Evolutionary conservation across 2,888 invertebrate species (phyloP), one percentile per base, ranked within the genome.

Genomic region (Melangyna quadrimaculata): DNA sequence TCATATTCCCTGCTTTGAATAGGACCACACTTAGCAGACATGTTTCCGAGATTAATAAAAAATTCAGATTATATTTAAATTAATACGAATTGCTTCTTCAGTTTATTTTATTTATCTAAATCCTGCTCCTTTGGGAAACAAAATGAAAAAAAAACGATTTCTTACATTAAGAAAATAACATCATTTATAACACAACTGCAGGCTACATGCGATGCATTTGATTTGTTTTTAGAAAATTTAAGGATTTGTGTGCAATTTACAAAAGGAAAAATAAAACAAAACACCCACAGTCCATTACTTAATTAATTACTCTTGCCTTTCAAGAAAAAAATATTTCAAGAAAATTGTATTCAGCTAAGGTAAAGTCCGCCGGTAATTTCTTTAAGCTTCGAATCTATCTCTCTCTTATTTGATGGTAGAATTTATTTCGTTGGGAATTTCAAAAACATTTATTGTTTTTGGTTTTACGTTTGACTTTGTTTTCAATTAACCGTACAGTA

Each of bases 401-500:
- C n/a, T 19, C 27, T 7, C 32, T 22, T 45, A 29, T 10, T 17
- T 51, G 19, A 35, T 65, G 12, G n/a, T 67, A n/a, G n/a, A n/a
- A n/a, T n/a, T 17, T 35, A 63, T 53, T 61, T 37, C 10, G n/a
- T 12, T 37, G 45, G 61, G 51, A 53, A 70, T 63, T 24, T 17
- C 22, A 12, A 55, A 74, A 77, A 59, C 57, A 40, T 72, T 77
- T 59, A 77, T 78, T 73, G 82, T 78, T 70, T 78, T 73, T 40
- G 61, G 69, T 69, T 63, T 67, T 72, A 73, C 73, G 29, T 77
- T 72, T 51, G 75, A 65, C 70, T 75, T 75, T 77, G 14, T 45
- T 77, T 72, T 77, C 63, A 71, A 78, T 78, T 73, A 61, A 19
- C 22, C 6, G 40, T 24, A 12, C 9, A 43, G 53, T 59, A 29